phyloP scores from a whole-genome alignment of 2,113 vertebrate genomes.

The Brachypodius melanocephalos region DNA sequence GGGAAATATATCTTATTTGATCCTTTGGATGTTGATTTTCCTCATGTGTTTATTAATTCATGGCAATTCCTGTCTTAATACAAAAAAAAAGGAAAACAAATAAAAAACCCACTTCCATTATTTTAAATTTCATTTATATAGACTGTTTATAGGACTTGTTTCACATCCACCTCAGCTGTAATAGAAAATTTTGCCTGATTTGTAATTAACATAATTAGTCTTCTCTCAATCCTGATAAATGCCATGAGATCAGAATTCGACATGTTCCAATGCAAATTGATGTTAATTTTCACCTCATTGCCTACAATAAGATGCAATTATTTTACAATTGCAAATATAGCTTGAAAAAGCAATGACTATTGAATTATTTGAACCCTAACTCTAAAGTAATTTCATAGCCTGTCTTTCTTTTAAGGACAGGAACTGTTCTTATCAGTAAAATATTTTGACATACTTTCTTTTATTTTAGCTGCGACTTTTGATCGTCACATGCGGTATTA shows the following conservation, averaged over 20 bases:
- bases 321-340: background rate
- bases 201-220: background rate
- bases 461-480: background rate
- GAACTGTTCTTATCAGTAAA: background rate
- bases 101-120: background rate
- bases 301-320: background rate
- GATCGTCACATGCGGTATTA: background rate
- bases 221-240: background rate
- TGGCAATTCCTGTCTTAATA: background rate
- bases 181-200: background rate
- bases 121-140: background rate
- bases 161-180: background rate
- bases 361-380: background rate
- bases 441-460: background rate
- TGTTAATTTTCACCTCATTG: background rate
- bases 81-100: background rate
- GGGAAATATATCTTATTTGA: background rate
- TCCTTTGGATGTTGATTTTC: background rate
- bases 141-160: background rate
- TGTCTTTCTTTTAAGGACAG: background rate
- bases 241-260: background rate
- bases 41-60: background rate
- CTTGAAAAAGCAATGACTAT: background rate
- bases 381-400: background rate
- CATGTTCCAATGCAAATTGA: background rate